phyloP scores from a whole-genome alignment of 2,113 vertebrate genomes.

The Cichladusa arquata region DNA sequence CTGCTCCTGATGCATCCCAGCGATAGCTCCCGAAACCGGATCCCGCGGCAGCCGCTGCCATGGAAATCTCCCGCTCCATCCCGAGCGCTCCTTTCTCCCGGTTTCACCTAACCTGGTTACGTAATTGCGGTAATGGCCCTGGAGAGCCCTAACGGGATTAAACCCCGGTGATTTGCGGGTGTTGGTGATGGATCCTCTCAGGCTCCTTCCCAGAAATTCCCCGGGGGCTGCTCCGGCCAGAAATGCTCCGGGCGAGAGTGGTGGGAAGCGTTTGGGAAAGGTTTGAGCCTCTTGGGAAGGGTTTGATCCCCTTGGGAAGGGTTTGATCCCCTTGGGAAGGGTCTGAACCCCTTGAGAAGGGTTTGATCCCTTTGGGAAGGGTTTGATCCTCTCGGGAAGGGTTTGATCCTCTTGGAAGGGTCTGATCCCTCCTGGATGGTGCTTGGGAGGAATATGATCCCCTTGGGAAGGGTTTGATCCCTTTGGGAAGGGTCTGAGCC shows the following conservation, averaged over 20 bases:
- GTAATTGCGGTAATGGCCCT: neutral
- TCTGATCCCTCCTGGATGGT: too few species aligned
- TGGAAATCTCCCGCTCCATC: fast-evolving
- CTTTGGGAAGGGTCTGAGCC: neutral
- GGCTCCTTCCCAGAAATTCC: neutral
- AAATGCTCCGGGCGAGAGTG: fast-evolving
- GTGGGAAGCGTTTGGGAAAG: neutral
- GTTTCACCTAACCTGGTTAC: neutral
- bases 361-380: neutral
- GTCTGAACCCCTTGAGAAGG: neutral
- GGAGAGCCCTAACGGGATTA: neutral
- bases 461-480: too few species aligned
- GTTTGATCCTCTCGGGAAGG: too few species aligned
- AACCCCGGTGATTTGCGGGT: neutral
- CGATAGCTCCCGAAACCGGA: neutral
- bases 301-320: fast-evolving
- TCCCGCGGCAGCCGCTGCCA: neutral
- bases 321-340: neutral
- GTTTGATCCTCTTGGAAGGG: too few species aligned
- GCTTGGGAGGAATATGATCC: too few species aligned
- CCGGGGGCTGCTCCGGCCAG: neutral
- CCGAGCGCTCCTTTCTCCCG: neutral
- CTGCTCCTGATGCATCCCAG: neutral
- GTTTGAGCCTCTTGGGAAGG: fast-evolving
- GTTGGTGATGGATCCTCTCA: neutral